A percentile compares a stretch with the other conserved stretches of the same genome.
These are phyloP conservation scores for Ophioninae sp. DNA, from an alignment of 2,888 invertebrate species.

Conservation along the genomic window DNA sequence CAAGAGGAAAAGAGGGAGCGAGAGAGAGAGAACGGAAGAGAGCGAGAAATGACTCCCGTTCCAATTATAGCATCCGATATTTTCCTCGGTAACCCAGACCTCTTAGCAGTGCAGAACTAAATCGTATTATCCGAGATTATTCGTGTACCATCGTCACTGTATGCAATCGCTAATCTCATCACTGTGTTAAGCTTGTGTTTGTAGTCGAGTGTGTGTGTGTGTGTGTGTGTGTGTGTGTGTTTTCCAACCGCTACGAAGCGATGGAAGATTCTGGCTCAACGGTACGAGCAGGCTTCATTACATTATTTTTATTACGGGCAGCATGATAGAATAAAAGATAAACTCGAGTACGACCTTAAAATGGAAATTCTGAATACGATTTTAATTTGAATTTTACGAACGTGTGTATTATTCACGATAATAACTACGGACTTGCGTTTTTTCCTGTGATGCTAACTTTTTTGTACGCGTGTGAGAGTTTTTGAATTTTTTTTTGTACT, in stretches of 20 bases:
- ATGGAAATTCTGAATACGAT: background rate
- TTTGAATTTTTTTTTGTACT: background rate
- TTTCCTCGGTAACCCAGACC: slow-evolving; percentile 54
- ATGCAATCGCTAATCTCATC: background rate
- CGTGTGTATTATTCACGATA: background rate
- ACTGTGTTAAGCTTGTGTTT: background rate
- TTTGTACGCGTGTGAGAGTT: background rate
- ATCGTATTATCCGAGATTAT: slow-evolving; percentile 61
- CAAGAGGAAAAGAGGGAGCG: slow-evolving; percentile 1
- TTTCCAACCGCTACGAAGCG: background rate
- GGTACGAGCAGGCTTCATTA: background rate
- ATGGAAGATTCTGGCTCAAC: slow-evolving; percentile 17
- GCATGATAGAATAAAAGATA: slow-evolving; percentile 1
- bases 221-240: slow-evolving; percentile 3
- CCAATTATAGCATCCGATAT: slow-evolving; percentile 59
- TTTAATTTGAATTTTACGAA: background rate
- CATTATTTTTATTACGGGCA: background rate
- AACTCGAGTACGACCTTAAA: background rate
- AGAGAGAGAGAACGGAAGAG: slow-evolving; percentile 22
- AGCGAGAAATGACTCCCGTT: slow-evolving; percentile 38
- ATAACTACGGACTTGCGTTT: background rate
- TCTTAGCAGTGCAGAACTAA: slow-evolving; percentile 52
- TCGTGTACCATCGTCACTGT: slow-evolving; percentile 24
- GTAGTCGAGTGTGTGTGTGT: slow-evolving; percentile 6
- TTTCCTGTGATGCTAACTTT: background rate